These are phyloP conservation scores for Paralichthys olivaceus DNA, from an alignment of 2,113 vertebrate species.

Conservation along the genomic window DNA sequence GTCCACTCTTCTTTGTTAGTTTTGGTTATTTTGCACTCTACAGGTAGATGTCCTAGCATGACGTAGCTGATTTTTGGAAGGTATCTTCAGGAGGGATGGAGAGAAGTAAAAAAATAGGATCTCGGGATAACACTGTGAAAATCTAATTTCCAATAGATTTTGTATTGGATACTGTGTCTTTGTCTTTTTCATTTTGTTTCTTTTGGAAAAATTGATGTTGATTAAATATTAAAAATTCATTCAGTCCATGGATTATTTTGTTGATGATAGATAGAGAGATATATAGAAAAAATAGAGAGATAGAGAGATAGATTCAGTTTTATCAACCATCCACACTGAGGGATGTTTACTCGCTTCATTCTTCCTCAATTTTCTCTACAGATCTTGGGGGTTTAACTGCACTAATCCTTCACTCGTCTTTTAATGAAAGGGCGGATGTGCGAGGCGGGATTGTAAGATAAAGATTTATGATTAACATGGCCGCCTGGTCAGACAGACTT, in stretches of 20 bases:
- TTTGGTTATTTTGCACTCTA: slow-evolving; percentile 50
- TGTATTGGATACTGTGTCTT: slow-evolving; percentile 7
- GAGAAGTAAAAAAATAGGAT: neutral
- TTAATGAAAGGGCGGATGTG: slow-evolving; percentile 74
- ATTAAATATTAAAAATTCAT: slow-evolving; percentile 50
- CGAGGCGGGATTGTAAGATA: slow-evolving; percentile 79
- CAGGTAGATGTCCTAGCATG: slow-evolving; percentile 16
- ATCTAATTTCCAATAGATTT: slow-evolving; percentile 3
- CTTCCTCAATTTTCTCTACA: slow-evolving; percentile 46
- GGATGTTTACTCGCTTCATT: slow-evolving; percentile 38
- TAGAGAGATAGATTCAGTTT: slow-evolving; percentile 5
- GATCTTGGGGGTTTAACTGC: slow-evolving; percentile 58
- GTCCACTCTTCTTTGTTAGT: slow-evolving; percentile 42
- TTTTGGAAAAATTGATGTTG: slow-evolving; percentile 33
- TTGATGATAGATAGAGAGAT: neutral
- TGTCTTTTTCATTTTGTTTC: slow-evolving; percentile 22
- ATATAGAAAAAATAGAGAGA: neutral
- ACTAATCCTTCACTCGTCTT: slow-evolving; percentile 78
- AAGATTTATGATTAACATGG: slow-evolving; percentile 83
- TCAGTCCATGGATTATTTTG: neutral
- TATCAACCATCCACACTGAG: slow-evolving; percentile 23
- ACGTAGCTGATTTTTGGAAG: slow-evolving; percentile 24
- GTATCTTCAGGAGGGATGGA: neutral
- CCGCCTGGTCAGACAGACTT: slow-evolving; percentile 65
- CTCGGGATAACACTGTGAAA: slow-evolving; percentile 64